Evolutionary conservation across 2,888 invertebrate genomes (phyloP), one percentile per base, ranked within the genome.

Genomic region (Metacarcinus magister): DNA sequence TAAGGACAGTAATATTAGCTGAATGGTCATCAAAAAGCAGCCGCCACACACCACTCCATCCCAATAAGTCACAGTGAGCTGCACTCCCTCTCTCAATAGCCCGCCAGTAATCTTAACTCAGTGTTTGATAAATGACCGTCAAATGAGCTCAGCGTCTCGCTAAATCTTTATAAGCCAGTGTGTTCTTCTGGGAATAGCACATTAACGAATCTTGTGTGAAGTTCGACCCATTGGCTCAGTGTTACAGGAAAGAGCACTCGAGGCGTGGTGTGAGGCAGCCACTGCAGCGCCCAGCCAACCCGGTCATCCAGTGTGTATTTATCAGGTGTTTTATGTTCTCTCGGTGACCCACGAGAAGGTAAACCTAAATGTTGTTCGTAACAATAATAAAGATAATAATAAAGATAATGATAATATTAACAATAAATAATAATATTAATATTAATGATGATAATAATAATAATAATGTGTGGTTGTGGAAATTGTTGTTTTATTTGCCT

Each of bases 301-400:
- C 82, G 82, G 82, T 32, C 82, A 82, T 23, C 82, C 32, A 32
- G 82, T 82, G 67, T 67, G 32, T 82, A 28, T 82, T 28, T 82
- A 82, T 82, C 82, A 82, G 82, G 82, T 82, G 82, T 82, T 82
- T 82, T 8, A 32, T 82, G 82, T 82, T 82, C 28, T 32, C 82
- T 32, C 32, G 82, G 82, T 10, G 28, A n/a, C 10, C 82, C 32
- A 28, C 82, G 32, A 82, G 32, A 28, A 28, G 82, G 82, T 82
- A 82, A 82, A 82, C 32, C 82, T 82, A 82, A 82, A 82, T 82
- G 82, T 82, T 82, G 82, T 82, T 82, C 82, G 82, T 82, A 82
- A 82, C 32, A 32, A 10, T 82, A 32, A n/a, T 82, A 82, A 32
- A 5, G 19, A 82, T 82, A 32, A n/a, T 82, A 82, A 28, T 82